A percentile compares a stretch with the other conserved stretches of the same genome.
Evolutionary conservation across 2,113 vertebrate species (phyloP).

Genomic region (Perca schrenkii): DNA sequence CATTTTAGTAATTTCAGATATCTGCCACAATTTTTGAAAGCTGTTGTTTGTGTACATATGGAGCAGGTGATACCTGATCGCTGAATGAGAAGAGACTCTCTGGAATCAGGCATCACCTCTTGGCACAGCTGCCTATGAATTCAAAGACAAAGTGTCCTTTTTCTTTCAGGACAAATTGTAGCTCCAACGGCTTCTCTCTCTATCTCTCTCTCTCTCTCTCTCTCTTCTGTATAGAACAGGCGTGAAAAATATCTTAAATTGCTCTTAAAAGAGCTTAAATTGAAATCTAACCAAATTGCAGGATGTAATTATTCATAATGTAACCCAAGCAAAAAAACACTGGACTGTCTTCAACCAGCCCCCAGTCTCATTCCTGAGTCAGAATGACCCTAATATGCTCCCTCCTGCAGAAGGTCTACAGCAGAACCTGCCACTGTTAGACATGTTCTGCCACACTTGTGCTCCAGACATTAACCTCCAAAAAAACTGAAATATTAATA

Average conservation of each 20-base stretch:
- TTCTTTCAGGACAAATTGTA: not conserved
- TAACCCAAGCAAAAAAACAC: not conserved
- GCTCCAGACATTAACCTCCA: not conserved
- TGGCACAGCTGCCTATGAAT: not conserved
- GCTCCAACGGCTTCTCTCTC: not conserved
- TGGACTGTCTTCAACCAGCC: not conserved
- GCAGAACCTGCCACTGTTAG: not conserved
- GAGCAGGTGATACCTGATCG: no score
- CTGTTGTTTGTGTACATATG: no score
- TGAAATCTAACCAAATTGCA: not conserved
- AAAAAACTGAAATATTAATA: conserved; percentile 35
- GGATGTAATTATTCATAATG: not conserved
- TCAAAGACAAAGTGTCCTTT: not conserved
- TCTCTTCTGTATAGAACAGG: not conserved
- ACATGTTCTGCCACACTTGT: not conserved
- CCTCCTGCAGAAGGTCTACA: not conserved
- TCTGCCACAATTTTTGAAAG: no score
- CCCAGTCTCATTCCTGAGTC: not conserved
- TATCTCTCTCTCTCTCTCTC: no score
- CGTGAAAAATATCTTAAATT: not conserved
- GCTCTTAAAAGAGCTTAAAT: not conserved
- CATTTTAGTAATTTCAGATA: no score
- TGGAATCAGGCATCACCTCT: not conserved
- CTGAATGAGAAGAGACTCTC: no score
- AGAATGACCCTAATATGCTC: not conserved